Evolutionary conservation across 1,140 invertebrate species (phyloP), one percentile per base, ranked within the genome.

Genomic region (Caenorhabditis remanei): DNA sequence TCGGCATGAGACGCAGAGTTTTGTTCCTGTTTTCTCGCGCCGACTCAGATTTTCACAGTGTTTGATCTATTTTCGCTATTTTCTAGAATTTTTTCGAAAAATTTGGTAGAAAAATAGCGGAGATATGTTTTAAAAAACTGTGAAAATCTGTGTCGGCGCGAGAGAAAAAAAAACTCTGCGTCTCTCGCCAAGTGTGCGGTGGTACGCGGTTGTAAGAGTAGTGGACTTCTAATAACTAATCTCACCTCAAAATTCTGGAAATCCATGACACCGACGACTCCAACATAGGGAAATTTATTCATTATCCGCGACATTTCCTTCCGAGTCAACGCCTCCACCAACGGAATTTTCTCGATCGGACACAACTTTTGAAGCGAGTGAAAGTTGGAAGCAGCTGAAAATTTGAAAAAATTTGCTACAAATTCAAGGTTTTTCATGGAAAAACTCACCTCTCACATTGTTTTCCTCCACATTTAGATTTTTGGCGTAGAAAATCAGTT

Each of bases 361-460:
- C 46, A 79, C 19, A 50, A 9, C 19, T 50, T 79, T 79, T 79
- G 71, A 16, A 79, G 71, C 4, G 43, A 50, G 41, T 79, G 46
- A 24, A 79, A 50, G 40, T 79, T 79, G 9, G 71, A 79, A 24
- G 71, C 71, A 79, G 71, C 71, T 79, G 71, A 50, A 79, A 40
- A 19, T 11, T 50, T 5, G 9, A 53, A 46, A 50, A 79, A 40
- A 19, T 11, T 50, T 5, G 9, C 41, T 16, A 46, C 13, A 8
- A 24, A 50, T 48, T 24, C 14, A 13, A 46, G 4, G 53, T 6
- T 6, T 2, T n/a, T 11, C 1, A 13, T 2, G 11, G 0, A 19
- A 9, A 24, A 9, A 13, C 8, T 0, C 7, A 79, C 71, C 71
- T 79, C 71, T 79, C 8, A 21, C 4, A 50, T 79, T 79, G 24